Evolutionary conservation across 2,113 vertebrate species (phyloP).

Genomic region (Pteropus alecto): DNA sequence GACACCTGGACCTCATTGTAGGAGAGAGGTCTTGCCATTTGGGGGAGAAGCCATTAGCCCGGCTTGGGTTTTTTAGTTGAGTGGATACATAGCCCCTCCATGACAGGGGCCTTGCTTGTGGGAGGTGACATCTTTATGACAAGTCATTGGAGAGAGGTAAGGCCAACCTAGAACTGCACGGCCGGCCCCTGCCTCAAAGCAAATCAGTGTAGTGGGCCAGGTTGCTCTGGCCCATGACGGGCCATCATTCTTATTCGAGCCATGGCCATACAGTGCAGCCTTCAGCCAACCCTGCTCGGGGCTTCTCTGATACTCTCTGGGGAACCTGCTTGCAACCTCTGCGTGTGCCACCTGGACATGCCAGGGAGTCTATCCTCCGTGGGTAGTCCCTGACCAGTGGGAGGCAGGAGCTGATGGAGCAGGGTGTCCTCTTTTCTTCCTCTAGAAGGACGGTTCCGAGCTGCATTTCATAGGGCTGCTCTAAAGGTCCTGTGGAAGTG

Average conservation of each 20-base stretch:
- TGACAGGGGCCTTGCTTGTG: background rate
- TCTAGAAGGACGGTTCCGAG: background rate
- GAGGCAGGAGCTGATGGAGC: background rate
- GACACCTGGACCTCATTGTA: background rate
- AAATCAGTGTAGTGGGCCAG: background rate
- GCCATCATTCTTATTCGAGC: too few relatives aligned
- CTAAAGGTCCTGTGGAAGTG: too few relatives aligned
- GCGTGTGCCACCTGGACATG: background rate
- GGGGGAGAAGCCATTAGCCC: background rate
- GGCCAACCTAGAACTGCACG: background rate
- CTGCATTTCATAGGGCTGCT: background rate
- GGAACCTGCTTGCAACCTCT: background rate
- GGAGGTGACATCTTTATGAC: background rate
- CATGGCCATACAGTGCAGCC: fast-evolving
- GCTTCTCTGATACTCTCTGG: background rate
- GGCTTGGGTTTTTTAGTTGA: background rate
- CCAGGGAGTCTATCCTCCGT: background rate
- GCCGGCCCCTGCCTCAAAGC: background rate
- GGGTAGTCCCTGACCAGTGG: background rate
- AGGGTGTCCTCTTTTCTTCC: background rate
- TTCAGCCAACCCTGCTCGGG: background rate
- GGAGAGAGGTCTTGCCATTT: background rate
- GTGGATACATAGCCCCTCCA: background rate
- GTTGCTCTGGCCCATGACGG: fast-evolving
- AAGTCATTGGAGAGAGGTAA: background rate